Evolutionary conservation across 2,888 invertebrate species (phyloP), one percentile per base, ranked within the genome.

Genomic region (Leptinotarsa haldemani): DNA sequence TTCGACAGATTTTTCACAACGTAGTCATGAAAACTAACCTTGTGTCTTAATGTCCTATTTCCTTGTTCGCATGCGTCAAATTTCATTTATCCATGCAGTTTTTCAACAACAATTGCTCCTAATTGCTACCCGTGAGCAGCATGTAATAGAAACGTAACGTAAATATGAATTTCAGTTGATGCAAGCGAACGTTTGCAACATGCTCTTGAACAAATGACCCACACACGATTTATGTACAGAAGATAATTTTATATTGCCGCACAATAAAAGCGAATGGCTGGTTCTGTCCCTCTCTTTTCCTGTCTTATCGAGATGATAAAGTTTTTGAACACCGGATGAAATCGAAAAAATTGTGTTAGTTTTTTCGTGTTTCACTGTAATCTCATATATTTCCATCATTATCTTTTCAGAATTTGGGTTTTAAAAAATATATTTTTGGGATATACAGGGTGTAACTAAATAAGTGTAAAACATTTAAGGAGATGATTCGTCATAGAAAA

Each of bases 151-250:
- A 63, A 63, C 64, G 69, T 73, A 63, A 52, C 22, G 69, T 73
- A 65, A 40, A 64, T 72, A 73, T 69, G 65, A 64, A 73, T 65
- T 73, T 73, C 56, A 56, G 63, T 73, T 73, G 68, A 65, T 73
- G 73, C 64, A 69, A 73, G 65, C 40, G 12, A 25, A 7, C 65
- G 64, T 65, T 73, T 73, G 73, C 73, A 73, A 69, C 73, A 73
- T 73, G 69, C 40, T 69, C 65, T 56, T 73, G 22, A 64, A 68
- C 67, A 68, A 73, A 69, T 67, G 61, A 71, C 71, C 66, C 71
- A 71, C 71, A 67, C 71, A 67, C 50, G 61, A 61, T 30, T 20
- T 58, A 40, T 40, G 61, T 30, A 61, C 67, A 67, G 67, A 67
- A 67, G 71, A 67, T 71, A 71, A 71, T 71, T 67, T 69, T 69